These are phyloP conservation scores for Drosophila incognita DNA, from an alignment of 2,888 invertebrate genomes.

Conservation along the genomic window DNA sequence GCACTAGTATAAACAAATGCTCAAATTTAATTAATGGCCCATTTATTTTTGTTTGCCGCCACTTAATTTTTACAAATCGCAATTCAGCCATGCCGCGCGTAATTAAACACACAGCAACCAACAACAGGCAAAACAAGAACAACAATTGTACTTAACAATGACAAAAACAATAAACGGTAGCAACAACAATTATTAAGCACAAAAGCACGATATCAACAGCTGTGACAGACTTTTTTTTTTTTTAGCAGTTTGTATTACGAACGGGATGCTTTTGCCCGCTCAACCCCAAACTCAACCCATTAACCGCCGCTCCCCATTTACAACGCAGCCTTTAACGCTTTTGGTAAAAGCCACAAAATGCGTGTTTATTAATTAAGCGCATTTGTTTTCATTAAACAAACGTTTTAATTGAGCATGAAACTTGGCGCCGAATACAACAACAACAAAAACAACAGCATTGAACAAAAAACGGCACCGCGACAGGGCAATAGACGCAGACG, in stretches of 20 bases:
- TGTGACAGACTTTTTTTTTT: slow-evolving; percentile 65
- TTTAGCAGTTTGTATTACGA: slow-evolving; percentile 50
- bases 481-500: slow-evolving; percentile 64
- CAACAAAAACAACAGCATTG: background rate
- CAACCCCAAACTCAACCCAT: slow-evolving; percentile 14
- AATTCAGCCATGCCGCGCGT: slow-evolving; percentile 43
- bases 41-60: slow-evolving; percentile 54
- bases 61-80: slow-evolving; percentile 71
- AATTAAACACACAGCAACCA: slow-evolving; percentile 63
- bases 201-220: slow-evolving; percentile 77
- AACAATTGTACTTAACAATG: slow-evolving; percentile 23
- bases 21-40: slow-evolving; percentile 68
- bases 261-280: slow-evolving; percentile 11
- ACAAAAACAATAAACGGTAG: slow-evolving; percentile 46
- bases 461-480: slow-evolving; percentile 44
- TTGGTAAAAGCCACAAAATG: slow-evolving; percentile 83
- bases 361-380: slow-evolving; percentile 85
- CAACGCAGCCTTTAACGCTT: slow-evolving; percentile 30
- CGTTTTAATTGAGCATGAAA: slow-evolving; percentile 84
- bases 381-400: slow-evolving; percentile 85
- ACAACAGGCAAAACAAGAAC: slow-evolving; percentile 35
- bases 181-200: slow-evolving; percentile 62
- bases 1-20: slow-evolving; percentile 60
- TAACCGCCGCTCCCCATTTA: background rate
- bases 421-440: slow-evolving; percentile 76